These are phyloP conservation scores for Antechinus flavipes DNA, from an alignment of 2,113 vertebrate species.

Conservation along the genomic window DNA sequence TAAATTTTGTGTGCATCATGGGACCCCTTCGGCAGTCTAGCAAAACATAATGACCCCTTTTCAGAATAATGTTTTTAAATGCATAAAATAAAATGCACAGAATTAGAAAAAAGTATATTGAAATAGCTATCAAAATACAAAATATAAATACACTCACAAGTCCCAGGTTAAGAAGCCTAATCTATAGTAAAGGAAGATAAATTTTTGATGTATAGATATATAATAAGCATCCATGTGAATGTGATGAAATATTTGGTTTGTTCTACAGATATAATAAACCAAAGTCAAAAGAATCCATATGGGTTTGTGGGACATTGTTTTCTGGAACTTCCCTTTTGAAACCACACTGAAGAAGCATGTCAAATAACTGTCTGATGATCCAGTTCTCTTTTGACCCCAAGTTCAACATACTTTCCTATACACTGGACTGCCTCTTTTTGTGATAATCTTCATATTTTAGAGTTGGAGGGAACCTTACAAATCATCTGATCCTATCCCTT, in stretches of 20 bases:
- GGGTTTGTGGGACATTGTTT: background rate
- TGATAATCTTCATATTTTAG: background rate
- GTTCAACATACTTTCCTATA: background rate
- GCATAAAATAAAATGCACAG: background rate
- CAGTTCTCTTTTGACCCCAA: background rate
- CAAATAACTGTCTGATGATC: background rate
- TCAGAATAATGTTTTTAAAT: background rate
- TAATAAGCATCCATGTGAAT: background rate
- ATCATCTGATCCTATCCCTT: background rate
- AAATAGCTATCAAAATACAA: background rate
- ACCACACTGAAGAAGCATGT: background rate
- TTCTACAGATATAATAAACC: background rate
- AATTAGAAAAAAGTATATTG: background rate
- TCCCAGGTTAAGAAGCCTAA: background rate
- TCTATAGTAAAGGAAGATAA: background rate
- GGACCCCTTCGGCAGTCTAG: background rate
- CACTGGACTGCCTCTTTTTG: background rate
- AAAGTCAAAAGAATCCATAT: background rate
- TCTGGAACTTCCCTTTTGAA: background rate
- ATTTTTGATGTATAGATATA: background rate
- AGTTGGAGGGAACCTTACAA: background rate
- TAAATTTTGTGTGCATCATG: background rate
- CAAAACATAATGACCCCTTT: background rate
- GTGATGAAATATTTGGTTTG: background rate
- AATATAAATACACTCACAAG: background rate